Evolutionary conservation across 2,113 vertebrate genomes (phyloP).

Genomic region (Acrocephalus kingi): DNA sequence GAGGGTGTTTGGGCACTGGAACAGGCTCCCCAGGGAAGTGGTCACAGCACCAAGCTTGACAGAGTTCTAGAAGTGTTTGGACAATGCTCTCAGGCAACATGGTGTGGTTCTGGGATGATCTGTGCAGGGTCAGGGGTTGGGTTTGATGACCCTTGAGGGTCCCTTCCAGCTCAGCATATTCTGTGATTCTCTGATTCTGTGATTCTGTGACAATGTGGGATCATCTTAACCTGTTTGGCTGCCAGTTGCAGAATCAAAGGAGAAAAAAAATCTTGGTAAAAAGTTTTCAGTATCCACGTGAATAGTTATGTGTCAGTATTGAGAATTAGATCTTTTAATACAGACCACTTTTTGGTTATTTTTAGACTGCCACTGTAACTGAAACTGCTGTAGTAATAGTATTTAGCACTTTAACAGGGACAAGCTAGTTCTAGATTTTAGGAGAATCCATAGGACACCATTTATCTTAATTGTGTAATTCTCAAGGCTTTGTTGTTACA

Average conservation of each 20-base stretch:
- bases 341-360: neutral
- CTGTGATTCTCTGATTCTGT: neutral
- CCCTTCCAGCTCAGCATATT: neutral
- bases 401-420: neutral
- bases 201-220: neutral
- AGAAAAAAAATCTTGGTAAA: neutral
- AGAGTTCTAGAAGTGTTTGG: neutral
- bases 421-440: neutral
- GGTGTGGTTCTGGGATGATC: neutral
- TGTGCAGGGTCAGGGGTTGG: neutral
- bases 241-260: neutral
- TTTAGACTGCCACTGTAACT: neutral
- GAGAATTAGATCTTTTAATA: neutral
- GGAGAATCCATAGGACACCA: neutral
- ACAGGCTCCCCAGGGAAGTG: neutral
- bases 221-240: neutral
- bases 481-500: neutral
- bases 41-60: neutral
- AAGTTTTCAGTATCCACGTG: neutral
- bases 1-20: accelerated
- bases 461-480: neutral
- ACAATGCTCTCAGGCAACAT: neutral
- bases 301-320: neutral
- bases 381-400: neutral
- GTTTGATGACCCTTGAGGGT: neutral